These are phyloP conservation scores for Orchesella cincta DNA, from an alignment of 1,140 invertebrate genomes.

Conservation along the genomic window DNA sequence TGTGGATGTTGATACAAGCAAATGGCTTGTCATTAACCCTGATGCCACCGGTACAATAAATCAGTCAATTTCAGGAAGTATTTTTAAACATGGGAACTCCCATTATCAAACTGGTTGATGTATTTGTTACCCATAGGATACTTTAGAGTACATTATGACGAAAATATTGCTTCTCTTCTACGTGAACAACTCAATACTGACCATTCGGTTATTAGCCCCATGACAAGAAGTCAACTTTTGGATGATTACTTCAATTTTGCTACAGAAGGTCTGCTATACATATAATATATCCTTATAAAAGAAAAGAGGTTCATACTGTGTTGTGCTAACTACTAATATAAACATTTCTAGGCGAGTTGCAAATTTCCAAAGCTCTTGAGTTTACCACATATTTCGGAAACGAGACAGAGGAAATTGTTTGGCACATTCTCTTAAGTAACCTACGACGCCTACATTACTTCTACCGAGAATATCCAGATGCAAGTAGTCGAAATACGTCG, in stretches of 20 bases:
- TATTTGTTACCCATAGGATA: constrained; percentile 27
- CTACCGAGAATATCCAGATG: background rate
- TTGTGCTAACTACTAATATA: no score
- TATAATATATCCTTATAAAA: no score
- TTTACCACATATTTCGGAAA: constrained; percentile 66
- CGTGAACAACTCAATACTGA: constrained; percentile 32
- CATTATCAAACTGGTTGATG: background rate
- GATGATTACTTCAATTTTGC: constrained; percentile 41
- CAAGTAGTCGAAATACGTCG: background rate
- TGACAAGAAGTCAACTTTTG: constrained; percentile 38
- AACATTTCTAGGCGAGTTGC: constrained; percentile 28
- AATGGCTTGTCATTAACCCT: constrained; percentile 13
- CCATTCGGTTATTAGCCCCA: background rate
- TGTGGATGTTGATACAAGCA: background rate
- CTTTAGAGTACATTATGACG: constrained; percentile 39
- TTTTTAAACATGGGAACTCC: no score
- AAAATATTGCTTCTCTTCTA: background rate
- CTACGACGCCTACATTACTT: constrained; percentile 23
- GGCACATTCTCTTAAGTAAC: constrained; percentile 58
- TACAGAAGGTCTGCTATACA: no score
- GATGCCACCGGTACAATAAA: constrained; percentile 18
- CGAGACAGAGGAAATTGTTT: constrained; percentile 64
- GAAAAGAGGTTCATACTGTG: no score
- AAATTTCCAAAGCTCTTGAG: constrained; percentile 58
- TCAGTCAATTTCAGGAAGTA: background rate